A percentile compares a stretch with the other conserved stretches of the same genome.
Conservation (phyloP, 2,888 invertebrate species). For the Cynaeus angustus region DNA sequence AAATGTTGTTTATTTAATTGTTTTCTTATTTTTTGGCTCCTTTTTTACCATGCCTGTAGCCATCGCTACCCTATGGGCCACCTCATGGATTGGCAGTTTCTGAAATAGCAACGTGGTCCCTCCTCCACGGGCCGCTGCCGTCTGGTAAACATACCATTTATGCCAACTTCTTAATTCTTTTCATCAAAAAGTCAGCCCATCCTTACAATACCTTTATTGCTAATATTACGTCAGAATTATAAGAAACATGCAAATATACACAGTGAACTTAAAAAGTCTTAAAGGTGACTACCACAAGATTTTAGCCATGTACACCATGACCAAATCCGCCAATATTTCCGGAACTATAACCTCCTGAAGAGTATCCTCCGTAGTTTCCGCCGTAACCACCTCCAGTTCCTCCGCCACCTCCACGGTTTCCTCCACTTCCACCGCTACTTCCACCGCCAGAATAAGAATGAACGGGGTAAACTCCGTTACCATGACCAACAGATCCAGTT, state of each 20-base stretch:
- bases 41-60: too few relatives aligned
- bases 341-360: conserved; percentile 11
- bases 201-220: conserved; percentile 15
- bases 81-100: too few relatives aligned
- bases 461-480: background rate
- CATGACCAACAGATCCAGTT: conserved; percentile 12
- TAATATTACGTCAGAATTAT: conserved; percentile 24
- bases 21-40: too few relatives aligned
- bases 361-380: conserved; percentile 8
- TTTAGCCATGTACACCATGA: conserved; percentile 19
- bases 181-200: background rate
- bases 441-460: conserved; percentile 1
- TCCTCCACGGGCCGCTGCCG: too few relatives aligned
- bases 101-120: too few relatives aligned
- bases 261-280: conserved; percentile 30
- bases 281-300: background rate
- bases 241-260: conserved; percentile 23
- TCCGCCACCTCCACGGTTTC: conserved; percentile 12
- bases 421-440: conserved; percentile 12
- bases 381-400: conserved; percentile 8
- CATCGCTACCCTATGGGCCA: too few relatives aligned
- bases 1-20: too few relatives aligned
- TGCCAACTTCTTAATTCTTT: too few relatives aligned
- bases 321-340: conserved; percentile 20
- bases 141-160: too few relatives aligned